Evolutionary conservation across 2,113 vertebrate species (phyloP).

Genomic region (Hippocampus comes): DNA sequence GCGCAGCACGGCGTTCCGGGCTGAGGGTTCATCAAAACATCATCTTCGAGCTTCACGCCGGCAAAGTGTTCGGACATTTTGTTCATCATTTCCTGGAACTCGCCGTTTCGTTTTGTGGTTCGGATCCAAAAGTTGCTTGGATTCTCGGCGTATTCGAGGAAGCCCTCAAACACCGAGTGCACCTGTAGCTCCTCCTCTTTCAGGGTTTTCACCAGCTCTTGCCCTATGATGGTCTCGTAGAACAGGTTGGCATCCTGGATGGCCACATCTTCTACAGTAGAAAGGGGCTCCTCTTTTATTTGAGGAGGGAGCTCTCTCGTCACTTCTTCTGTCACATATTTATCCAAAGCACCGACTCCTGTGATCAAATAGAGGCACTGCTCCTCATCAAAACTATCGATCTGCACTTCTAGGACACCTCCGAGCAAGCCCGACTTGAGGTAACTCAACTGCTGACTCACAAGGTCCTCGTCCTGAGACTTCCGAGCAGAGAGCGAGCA

Average conservation of each 20-base stretch:
- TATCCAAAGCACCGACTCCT: constrained; percentile 41
- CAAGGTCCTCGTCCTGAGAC: constrained; percentile 53
- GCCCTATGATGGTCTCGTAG: constrained; percentile 27
- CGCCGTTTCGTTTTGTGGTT: constrained; percentile 66
- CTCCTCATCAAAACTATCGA: constrained; percentile 66
- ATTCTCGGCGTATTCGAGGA: constrained; percentile 76
- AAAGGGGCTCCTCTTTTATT: background rate
- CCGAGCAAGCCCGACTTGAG: constrained; percentile 78
- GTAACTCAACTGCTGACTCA: constrained; percentile 69
- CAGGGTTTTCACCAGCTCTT: constrained; percentile 35
- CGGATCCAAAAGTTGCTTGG: constrained; percentile 86
- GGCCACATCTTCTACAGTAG: background rate
- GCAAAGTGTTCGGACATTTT: constrained; percentile 72
- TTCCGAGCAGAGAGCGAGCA: constrained; percentile 75
- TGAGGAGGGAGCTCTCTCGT: background rate
- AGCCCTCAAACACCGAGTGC: constrained; percentile 68
- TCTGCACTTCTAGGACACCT: constrained; percentile 62
- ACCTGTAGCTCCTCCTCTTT: constrained; percentile 67
- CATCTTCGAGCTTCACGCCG: constrained; percentile 68
- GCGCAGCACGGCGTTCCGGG: constrained; percentile 84
- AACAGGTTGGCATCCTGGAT: constrained; percentile 2
- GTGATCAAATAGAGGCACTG: constrained; percentile 76
- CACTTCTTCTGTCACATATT: constrained; percentile 1
- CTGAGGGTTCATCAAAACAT: constrained; percentile 74
- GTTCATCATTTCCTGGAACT: constrained; percentile 79